Percentiles rank a stretch among this genome's conserved stretches.
Conservation (phyloP, 2,113 vertebrate genomes). For the Mesembrinibis cayennensis region DNA sequence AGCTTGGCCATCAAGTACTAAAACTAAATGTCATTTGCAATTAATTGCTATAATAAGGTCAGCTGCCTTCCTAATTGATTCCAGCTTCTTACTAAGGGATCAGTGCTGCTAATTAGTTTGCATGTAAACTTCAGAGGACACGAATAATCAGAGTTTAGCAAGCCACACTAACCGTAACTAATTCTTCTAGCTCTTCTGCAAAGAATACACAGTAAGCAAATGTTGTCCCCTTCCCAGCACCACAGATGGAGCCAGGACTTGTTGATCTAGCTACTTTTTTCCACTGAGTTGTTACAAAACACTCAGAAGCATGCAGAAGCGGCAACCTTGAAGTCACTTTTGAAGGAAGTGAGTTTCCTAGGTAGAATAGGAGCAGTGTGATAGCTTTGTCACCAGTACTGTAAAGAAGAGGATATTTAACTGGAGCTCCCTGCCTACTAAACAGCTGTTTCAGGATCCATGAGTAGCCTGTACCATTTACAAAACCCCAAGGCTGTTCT, state of each 20-base stretch:
- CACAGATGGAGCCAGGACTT: not conserved
- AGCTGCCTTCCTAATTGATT: slow-evolving; percentile 26
- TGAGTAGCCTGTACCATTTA: not conserved
- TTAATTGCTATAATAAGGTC: slow-evolving; percentile 8
- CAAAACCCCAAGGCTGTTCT: not conserved
- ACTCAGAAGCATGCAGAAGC: not conserved
- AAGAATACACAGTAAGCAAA: not conserved
- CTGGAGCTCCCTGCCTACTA: not conserved
- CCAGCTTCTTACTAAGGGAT: not conserved
- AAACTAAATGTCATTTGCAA: slow-evolving; percentile 1
- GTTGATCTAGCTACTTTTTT: not conserved
- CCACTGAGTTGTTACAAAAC: not conserved
- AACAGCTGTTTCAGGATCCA: not conserved
- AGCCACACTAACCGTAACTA: not conserved
- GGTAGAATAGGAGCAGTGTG: not conserved
- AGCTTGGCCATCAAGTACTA: not conserved
- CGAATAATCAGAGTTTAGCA: slow-evolving; percentile 9
- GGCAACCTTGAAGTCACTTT: not conserved
- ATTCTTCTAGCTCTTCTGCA: not conserved
- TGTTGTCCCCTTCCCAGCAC: not conserved
- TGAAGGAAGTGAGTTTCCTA: not conserved
- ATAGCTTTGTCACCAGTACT: not conserved
- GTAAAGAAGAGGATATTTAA: not conserved
- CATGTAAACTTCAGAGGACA: not conserved
- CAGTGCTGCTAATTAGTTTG: slow-evolving; percentile 3